A percentile compares a stretch with the other conserved stretches of the same genome.
Evolutionary conservation across 1,140 invertebrate genomes (phyloP).

Genomic region (Hypothenemus hampei): DNA sequence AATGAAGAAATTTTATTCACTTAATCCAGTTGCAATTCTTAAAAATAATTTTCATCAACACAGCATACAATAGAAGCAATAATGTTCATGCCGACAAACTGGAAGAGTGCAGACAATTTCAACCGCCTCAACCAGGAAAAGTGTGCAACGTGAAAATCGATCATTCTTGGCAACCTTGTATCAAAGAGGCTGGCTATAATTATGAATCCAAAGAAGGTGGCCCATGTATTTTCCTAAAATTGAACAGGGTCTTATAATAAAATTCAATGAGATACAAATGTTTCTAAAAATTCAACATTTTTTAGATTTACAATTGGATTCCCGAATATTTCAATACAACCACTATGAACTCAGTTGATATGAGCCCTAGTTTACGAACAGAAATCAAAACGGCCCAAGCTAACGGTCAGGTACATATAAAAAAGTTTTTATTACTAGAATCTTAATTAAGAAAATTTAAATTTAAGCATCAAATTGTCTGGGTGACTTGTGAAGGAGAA

Average conservation of each 20-base stretch:
- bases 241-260: slow-evolving; percentile 62
- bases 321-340: slow-evolving; percentile 73
- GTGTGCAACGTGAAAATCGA: slow-evolving; percentile 68
- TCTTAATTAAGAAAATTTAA: background rate
- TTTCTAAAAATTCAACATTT: background rate
- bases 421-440: no score
- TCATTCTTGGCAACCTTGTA: slow-evolving; percentile 61
- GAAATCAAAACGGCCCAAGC: slow-evolving; percentile 55
- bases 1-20: background rate
- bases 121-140: slow-evolving; percentile 57
- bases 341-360: slow-evolving; percentile 57
- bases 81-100: slow-evolving; percentile 62
- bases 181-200: slow-evolving; percentile 58
- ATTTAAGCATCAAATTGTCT: slow-evolving; percentile 58
- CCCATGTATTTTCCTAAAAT: slow-evolving; percentile 78
- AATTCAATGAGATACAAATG: slow-evolving; percentile 7
- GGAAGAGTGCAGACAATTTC: slow-evolving; percentile 59
- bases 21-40: background rate
- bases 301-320: slow-evolving; percentile 75
- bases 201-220: slow-evolving; percentile 59
- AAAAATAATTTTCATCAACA: background rate
- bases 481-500: slow-evolving; percentile 85
- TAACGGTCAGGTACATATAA: slow-evolving; percentile 38
- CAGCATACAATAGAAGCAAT: slow-evolving; percentile 66
- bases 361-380: slow-evolving; percentile 70